Evolutionary conservation across 2,797 vertebrate species (phyloP).

Genomic region (Anguilla anguilla): DNA sequence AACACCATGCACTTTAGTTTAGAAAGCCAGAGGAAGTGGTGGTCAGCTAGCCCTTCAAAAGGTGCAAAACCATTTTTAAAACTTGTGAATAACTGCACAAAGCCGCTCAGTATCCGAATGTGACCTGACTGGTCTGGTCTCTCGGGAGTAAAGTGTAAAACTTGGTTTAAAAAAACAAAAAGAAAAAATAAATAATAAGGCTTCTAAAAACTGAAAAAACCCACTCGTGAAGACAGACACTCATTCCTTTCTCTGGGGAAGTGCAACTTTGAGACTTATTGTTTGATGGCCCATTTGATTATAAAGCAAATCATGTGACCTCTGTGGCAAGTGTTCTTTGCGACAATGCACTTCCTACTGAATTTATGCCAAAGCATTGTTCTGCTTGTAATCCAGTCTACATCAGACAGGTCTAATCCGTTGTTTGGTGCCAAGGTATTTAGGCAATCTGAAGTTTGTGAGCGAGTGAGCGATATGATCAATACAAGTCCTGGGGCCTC

Average conservation of each 20-base stretch:
- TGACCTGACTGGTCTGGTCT: not conserved
- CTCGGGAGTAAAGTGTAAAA: not conserved
- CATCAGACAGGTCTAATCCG: not conserved
- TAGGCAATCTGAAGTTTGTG: not conserved
- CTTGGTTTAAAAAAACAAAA: not conserved
- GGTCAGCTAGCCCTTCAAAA: conserved; percentile 40
- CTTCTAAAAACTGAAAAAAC: not conserved
- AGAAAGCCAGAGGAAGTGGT: conserved; percentile 47
- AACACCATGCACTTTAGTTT: not conserved
- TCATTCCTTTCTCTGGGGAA: not conserved
- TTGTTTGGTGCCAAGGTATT: not conserved
- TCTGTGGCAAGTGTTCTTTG: not conserved
- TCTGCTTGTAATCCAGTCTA: not conserved
- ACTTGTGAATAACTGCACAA: not conserved
- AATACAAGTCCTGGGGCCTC: not conserved
- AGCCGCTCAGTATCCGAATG: not conserved
- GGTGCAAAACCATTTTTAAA: conserved; percentile 32
- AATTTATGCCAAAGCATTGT: not conserved
- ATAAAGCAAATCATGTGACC: not conserved
- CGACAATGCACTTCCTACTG: not conserved
- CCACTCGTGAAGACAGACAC: not conserved
- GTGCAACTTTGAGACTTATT: not conserved
- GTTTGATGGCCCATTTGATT: not conserved
- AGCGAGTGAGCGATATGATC: too few species aligned
- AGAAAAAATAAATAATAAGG: not conserved